These are phyloP conservation scores for Drosophila repleta DNA, from an alignment of 1,140 invertebrate genomes.

Conservation along the genomic window DNA sequence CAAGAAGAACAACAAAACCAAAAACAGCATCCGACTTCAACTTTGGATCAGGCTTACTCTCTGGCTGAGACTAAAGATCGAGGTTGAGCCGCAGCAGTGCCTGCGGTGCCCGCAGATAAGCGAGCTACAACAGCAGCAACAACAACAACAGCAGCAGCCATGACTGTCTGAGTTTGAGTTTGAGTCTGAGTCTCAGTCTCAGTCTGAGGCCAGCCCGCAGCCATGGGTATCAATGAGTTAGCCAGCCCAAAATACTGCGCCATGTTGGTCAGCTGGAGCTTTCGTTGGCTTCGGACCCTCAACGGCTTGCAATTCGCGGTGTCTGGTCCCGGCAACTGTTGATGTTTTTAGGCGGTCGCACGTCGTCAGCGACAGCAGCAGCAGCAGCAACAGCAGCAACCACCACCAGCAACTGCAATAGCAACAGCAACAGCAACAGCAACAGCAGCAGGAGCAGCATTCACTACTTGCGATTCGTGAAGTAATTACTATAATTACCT, in stretches of 20 bases:
- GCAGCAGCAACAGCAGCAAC: constrained; percentile 27
- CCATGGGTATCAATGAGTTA: constrained; percentile 75
- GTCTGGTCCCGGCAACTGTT: constrained; percentile 70
- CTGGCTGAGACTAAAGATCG: constrained; percentile 18
- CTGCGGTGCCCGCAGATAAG: constrained; percentile 63
- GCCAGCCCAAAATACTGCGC: constrained; percentile 50
- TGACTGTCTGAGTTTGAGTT: constrained; percentile 52
- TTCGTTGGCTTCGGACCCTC: constrained; percentile 5
- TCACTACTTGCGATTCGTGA: constrained; percentile 83
- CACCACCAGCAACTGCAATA: constrained; percentile 13
- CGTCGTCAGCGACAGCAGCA: constrained; percentile 72
- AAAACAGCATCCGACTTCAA: constrained; percentile 25
- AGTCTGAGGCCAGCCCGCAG: constrained; percentile 39
- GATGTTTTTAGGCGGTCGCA: constrained; percentile 83
- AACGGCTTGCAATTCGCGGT: constrained; percentile 36
- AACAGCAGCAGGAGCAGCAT: constrained; percentile 52
- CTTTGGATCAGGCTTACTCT: constrained; percentile 22
- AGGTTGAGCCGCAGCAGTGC: constrained; percentile 23
- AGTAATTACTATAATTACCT: constrained; percentile 84
- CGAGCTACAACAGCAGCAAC: constrained; percentile 19
- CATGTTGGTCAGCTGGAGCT: constrained; percentile 56
- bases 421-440: constrained; percentile 16
- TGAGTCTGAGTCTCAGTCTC: constrained; percentile 32
- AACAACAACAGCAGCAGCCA: constrained; percentile 54
- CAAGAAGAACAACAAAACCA: not conserved